These are phyloP conservation scores for Epinotia brunnichana DNA, from an alignment of 2,888 invertebrate species.

Conservation along the genomic window DNA sequence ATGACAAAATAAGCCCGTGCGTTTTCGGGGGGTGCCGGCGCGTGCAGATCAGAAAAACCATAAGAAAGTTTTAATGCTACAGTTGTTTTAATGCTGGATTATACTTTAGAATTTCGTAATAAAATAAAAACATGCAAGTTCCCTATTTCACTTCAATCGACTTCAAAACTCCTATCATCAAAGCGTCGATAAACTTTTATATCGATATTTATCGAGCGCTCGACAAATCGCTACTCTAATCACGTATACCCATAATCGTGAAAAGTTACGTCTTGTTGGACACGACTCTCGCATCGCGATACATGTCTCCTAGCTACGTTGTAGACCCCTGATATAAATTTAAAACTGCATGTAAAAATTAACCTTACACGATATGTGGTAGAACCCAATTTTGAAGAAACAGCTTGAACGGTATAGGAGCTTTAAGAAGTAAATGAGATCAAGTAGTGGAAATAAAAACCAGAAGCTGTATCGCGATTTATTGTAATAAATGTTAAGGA, in stretches of 20 bases:
- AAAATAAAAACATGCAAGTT: too few species aligned
- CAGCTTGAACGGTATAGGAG: not conserved
- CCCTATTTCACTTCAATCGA: constrained; percentile 3
- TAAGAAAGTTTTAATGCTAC: too few species aligned
- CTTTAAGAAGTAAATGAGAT: not conserved
- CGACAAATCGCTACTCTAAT: constrained; percentile 51
- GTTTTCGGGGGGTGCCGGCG: too few species aligned
- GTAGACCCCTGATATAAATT: not conserved
- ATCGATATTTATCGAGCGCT: constrained; percentile 45
- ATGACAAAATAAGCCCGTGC: too few species aligned
- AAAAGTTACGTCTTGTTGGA: constrained; percentile 51
- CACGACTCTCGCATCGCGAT: constrained; percentile 51
- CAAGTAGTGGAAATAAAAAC: constrained; percentile 28
- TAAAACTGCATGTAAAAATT: not conserved
- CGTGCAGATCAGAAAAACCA: too few species aligned
- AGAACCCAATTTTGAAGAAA: not conserved
- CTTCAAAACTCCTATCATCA: constrained; percentile 20
- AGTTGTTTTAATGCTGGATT: too few species aligned
- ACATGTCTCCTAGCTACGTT: constrained; percentile 21
- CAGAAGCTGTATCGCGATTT: constrained; percentile 18
- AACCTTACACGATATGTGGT: not conserved
- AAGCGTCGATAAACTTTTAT: constrained; percentile 41
- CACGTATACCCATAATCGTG: constrained; percentile 53
- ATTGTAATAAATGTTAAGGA: constrained; percentile 41
- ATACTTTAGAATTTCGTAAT: too few species aligned